Percentiles rank a stretch among this genome's conserved stretches.
Evolutionary conservation across 1,140 invertebrate species (phyloP).

Genomic region (Zaprionus gabonicus): DNA sequence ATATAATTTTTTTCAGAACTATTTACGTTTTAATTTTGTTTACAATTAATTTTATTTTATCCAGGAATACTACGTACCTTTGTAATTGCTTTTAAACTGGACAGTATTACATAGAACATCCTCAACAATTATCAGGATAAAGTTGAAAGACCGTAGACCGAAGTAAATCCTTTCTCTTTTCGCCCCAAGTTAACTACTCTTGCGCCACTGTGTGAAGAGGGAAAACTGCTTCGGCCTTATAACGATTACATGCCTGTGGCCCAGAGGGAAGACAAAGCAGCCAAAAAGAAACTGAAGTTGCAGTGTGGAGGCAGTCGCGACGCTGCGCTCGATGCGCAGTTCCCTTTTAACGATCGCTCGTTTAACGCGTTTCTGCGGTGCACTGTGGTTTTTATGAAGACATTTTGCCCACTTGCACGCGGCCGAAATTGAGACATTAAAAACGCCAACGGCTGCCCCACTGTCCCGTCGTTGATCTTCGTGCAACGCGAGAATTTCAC

Average conservation of each 20-base stretch:
- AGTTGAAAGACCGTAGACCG: too few species aligned
- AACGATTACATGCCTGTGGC: slow-evolving; percentile 6
- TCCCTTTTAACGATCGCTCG: slow-evolving; percentile 78
- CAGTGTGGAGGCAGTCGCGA: slow-evolving; percentile 39
- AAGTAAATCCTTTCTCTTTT: background rate
- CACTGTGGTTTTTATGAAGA: slow-evolving; percentile 74
- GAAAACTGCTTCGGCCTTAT: background rate
- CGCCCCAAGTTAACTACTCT: background rate
- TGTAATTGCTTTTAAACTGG: too few species aligned
- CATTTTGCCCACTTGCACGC: slow-evolving; percentile 57
- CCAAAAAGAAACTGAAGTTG: background rate
- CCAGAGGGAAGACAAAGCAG: background rate
- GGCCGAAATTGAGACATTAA: slow-evolving; percentile 80
- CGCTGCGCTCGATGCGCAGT: slow-evolving; percentile 48
- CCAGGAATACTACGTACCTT: too few species aligned
- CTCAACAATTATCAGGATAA: too few species aligned
- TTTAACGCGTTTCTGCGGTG: slow-evolving; percentile 77
- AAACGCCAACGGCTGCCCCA: slow-evolving; percentile 43
- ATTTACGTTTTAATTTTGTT: too few species aligned
- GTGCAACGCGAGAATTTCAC: slow-evolving; percentile 13
- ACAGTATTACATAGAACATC: too few species aligned
- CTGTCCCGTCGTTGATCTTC: slow-evolving; percentile 35
- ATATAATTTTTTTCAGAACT: too few species aligned
- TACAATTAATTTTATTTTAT: too few species aligned
- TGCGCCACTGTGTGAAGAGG: background rate